Evolutionary conservation across 2,113 vertebrate species (phyloP).

Genomic region (Orycteropus afer): DNA sequence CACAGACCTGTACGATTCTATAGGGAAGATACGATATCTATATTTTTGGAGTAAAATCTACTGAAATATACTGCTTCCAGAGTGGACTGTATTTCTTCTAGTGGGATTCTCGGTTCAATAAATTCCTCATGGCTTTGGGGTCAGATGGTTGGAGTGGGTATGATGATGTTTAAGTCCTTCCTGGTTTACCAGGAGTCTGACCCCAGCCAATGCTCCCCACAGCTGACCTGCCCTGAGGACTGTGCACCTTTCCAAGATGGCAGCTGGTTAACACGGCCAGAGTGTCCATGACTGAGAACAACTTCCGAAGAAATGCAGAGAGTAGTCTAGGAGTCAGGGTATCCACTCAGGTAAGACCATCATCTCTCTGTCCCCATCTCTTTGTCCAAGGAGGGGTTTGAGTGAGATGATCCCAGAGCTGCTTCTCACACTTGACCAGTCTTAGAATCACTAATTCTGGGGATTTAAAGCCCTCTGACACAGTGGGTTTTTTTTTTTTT

Average conservation of each 20-base stretch:
- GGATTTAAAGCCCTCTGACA: neutral
- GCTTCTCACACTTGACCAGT: neutral
- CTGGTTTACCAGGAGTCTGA: neutral
- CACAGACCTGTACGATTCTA: neutral
- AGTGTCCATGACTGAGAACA: neutral
- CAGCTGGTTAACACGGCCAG: neutral
- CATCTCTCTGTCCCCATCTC: neutral
- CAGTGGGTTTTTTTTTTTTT: no score
- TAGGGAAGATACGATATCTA: fast-evolving
- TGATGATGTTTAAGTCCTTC: neutral
- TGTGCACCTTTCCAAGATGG: neutral
- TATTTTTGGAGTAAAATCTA: neutral
- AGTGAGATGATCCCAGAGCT: neutral
- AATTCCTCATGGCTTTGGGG: neutral
- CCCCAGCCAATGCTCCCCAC: neutral
- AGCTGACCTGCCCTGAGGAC: neutral
- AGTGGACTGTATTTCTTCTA: neutral
- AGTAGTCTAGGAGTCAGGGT: neutral
- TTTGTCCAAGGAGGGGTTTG: neutral
- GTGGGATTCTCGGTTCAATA: neutral
- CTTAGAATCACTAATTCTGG: neutral
- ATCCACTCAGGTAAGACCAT: neutral
- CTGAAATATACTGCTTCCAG: neutral
- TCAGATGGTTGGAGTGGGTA: neutral
- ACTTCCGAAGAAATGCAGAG: neutral